Base-by-base conservation (phyloP, 1,140 invertebrate genomes). In the Leptopilina clavipes region DNA sequence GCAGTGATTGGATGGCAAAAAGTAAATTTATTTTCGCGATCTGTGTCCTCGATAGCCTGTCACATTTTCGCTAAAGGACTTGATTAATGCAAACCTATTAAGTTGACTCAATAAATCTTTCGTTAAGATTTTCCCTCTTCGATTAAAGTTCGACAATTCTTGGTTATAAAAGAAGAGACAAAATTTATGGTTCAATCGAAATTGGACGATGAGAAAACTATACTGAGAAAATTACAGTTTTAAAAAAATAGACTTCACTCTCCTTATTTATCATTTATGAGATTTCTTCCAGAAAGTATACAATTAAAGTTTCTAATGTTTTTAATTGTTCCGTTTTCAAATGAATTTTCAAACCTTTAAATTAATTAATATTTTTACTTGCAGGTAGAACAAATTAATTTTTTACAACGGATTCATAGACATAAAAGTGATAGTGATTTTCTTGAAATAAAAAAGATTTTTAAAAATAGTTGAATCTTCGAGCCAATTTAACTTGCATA, bases 21-120 rank as follows among this genome's bases (percentile, higher is more conserved):
- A 59, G 22, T 12, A 25, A 59, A 31, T 31, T 14, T 19, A 12
- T 12, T 56, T 18, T 56, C 52, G 3, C 45, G 45, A 48, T 48
- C 45, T 48, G 1, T 48, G 11, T n/a, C 45, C 12, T 48, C 11
- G 45, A 48, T 48, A 48, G 11, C 12, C 12, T 11, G 12, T 48
- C n/a, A 48, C 45, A n/a, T 48, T n/a, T 48, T 48, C 45, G 10
- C 18, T 56, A 6, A 22, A 56, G 52, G 5, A 31, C 25, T 56
- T 19, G 52, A 56, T 56, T 19, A 56, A 56, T 56, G 52, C 18
- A 56, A 17, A 56, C 52, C 52, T 56, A 56, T 56, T 56, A 56
- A 56, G 52, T 18, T 56, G 18, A 22, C 56, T 3, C 22, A 3
- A 12, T 59, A 59, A 31, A 59, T 25, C 22, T 31, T 25, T 12